phyloP scores from a whole-genome alignment of 2,888 invertebrate genomes.

The Cerastis leucographa region DNA sequence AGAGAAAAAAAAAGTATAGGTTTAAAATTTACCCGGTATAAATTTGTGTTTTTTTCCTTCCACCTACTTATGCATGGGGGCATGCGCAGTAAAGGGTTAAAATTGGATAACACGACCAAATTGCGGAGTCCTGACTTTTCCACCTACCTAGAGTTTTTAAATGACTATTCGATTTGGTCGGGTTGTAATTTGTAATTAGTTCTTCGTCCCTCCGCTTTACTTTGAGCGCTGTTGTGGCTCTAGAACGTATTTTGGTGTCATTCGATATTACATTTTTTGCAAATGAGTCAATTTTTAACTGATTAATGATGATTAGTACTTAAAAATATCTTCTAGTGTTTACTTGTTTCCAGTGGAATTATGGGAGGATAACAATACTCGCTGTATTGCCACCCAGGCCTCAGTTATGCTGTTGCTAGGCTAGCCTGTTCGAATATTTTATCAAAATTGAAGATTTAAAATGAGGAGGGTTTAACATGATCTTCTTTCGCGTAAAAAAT shows the following conservation, averaged over 20 bases:
- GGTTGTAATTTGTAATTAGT: conserved; percentile 76
- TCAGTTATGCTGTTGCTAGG: background rate
- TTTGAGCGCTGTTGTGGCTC: conserved; percentile 71
- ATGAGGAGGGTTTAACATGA: no score
- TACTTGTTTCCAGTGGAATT: background rate
- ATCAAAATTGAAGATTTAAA: background rate
- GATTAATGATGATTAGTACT: background rate
- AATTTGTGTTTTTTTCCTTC: conserved; percentile 90
- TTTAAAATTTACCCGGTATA: conserved; percentile 91
- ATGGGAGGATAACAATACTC: no score
- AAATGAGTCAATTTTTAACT: conserved; percentile 18
- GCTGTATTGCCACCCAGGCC: background rate
- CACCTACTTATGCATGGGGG: conserved; percentile 88
- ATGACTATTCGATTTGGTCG: conserved; percentile 64
- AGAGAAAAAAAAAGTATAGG: conserved; percentile 90
- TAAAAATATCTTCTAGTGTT: background rate
- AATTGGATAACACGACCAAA: conserved; percentile 65
- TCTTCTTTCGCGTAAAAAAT: background rate
- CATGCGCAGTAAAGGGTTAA: conserved; percentile 91
- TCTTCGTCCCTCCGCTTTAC: conserved; percentile 74
- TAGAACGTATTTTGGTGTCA: conserved; percentile 62
- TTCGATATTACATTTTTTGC: conserved; percentile 52
- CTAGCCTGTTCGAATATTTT: background rate
- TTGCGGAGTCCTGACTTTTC: conserved; percentile 36
- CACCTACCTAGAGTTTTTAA: conserved; percentile 25